phyloP scores from a whole-genome alignment of 2,888 invertebrate species.

The Ariolimax columbianus region DNA sequence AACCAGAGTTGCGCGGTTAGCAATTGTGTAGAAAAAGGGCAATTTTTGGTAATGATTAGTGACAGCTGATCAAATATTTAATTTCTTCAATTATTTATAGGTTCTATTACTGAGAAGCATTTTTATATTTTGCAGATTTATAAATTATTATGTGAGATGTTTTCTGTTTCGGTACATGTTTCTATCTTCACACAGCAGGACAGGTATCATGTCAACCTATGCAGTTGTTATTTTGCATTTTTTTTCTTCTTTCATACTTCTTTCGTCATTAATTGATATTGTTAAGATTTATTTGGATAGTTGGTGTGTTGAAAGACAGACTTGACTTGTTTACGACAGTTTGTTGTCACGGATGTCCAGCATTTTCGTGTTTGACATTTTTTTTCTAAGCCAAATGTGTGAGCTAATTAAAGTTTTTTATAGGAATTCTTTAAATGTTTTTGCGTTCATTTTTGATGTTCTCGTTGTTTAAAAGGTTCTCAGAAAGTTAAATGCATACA shows the following conservation, averaged over 20 bases:
- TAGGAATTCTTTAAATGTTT: conserved; percentile 1
- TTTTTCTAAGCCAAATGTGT: conserved; percentile 42
- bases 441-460: not conserved
- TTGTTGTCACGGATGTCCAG: not conserved
- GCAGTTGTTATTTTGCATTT: conserved; percentile 38
- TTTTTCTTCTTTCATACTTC: not conserved
- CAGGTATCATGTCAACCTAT: conserved; percentile 46
- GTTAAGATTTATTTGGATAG: conserved; percentile 35
- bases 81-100: not conserved
- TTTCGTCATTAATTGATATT: conserved; percentile 20
- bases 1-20: conserved; percentile 37
- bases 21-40: conserved; percentile 40
- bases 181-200: too few relatives aligned
- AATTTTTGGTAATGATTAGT: too few relatives aligned
- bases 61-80: not conserved
- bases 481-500: too few relatives aligned
- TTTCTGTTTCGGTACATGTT: too few relatives aligned
- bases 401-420: conserved; percentile 51
- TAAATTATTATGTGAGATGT: too few relatives aligned
- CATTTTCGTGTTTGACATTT: not conserved
- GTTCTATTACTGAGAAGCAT: not conserved
- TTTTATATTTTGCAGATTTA: too few relatives aligned
- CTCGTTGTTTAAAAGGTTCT: too few relatives aligned
- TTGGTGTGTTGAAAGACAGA: conserved; percentile 24
- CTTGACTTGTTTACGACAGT: conserved; percentile 21